Percentiles rank a stretch among this genome's conserved stretches.
Conservation (phyloP, 2,113 vertebrate genomes). For the Lucifuga dentata region DNA sequence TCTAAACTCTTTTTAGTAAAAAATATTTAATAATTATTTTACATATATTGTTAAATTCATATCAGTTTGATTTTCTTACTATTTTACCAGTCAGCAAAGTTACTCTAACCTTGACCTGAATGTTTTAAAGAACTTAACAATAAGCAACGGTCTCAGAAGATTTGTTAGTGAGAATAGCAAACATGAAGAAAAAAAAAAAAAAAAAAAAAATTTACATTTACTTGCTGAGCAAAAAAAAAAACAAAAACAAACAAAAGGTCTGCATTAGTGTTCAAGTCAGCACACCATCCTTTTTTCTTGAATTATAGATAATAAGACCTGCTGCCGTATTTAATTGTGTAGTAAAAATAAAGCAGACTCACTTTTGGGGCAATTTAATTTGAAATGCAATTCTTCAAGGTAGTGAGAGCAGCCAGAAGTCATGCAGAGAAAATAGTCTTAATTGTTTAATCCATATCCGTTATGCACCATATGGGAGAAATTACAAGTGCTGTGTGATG, state of each 20-base stretch:
- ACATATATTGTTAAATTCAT: too few species aligned
- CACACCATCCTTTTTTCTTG: constrained; percentile 41
- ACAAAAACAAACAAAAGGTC: constrained; percentile 22
- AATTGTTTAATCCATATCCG: constrained; percentile 84
- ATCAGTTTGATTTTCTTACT: constrained; percentile 11
- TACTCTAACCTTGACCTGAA: constrained; percentile 23
- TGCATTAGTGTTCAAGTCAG: constrained; percentile 31
- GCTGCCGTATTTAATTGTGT: constrained; percentile 71
- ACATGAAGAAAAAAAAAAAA: constrained; percentile 4
- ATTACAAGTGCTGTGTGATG: constrained; percentile 79
- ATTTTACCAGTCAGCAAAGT: neutral
- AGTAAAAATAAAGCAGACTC: constrained; percentile 56
- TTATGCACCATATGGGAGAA: constrained; percentile 79
- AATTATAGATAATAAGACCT: constrained; percentile 68
- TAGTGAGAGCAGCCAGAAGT: constrained; percentile 73
- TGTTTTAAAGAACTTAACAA: constrained; percentile 11
- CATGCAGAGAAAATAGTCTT: constrained; percentile 79
- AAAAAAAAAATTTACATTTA: constrained; percentile 7
- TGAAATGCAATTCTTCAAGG: constrained; percentile 70
- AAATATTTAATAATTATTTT: neutral
- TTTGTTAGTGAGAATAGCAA: constrained; percentile 11
- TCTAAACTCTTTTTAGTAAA: neutral
- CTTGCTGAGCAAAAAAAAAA: neutral
- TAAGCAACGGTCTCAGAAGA: constrained; percentile 1
- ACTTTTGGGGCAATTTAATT: constrained; percentile 77